phyloP scores from a whole-genome alignment of 1,140 invertebrate genomes.

The Megalopta genalis region DNA sequence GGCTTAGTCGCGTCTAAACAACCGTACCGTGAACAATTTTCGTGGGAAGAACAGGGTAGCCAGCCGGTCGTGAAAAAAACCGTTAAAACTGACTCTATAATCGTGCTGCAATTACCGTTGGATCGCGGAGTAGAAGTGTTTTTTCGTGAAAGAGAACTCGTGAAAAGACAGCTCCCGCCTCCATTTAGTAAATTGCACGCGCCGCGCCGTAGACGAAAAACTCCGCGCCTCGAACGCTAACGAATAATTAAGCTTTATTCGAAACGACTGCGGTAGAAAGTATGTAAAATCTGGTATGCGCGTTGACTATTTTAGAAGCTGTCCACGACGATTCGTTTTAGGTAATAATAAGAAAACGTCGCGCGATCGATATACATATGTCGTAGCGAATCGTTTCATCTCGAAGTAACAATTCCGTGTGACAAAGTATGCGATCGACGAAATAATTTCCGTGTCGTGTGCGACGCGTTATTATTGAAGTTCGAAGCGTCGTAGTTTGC shows the following conservation, averaged over 20 bases:
- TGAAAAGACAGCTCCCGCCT: neutral
- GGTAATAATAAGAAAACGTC: no score
- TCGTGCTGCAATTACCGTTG: slow-evolving; percentile 14
- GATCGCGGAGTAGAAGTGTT: neutral
- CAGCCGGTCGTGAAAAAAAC: neutral
- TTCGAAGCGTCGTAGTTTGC: neutral
- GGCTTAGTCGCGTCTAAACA: slow-evolving; percentile 11
- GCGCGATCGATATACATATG: no score
- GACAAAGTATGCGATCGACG: no score
- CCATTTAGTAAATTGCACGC: slow-evolving; percentile 33
- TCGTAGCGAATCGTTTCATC: no score
- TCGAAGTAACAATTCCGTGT: no score
- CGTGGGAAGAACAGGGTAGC: neutral
- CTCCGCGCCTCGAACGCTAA: neutral
- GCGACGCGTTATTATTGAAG: no score
- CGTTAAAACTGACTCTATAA: slow-evolving; percentile 16
- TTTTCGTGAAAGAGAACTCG: neutral
- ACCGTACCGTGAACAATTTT: neutral
- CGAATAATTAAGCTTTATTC: slow-evolving; percentile 17
- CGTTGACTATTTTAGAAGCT: no score
- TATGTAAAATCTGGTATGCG: no score
- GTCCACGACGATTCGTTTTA: no score
- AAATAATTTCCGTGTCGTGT: no score
- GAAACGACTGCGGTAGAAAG: neutral
- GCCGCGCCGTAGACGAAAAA: neutral